Percentiles rank a stretch among this genome's conserved stretches.
phyloP scores from a whole-genome alignment of 2,113 vertebrate genomes.

The Percina caprodes region DNA sequence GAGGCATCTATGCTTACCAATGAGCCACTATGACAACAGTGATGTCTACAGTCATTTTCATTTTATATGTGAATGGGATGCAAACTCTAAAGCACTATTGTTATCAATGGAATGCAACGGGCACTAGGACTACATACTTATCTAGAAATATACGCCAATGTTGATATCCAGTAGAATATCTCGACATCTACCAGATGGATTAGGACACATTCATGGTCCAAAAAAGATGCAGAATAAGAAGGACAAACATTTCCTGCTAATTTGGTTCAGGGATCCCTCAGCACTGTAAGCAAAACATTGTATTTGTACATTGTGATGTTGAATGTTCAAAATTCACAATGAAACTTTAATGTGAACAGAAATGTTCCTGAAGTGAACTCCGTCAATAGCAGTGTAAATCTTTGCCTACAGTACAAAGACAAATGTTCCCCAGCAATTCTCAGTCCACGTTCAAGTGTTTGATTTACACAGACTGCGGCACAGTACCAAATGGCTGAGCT shows the following conservation, averaged over 20 bases:
- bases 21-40: neutral
- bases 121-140: no score
- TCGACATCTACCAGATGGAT: no score
- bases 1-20: neutral
- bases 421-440: constrained; percentile 17
- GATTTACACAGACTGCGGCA: constrained; percentile 20
- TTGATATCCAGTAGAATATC: neutral
- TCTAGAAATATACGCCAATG: neutral
- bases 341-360: constrained; percentile 11
- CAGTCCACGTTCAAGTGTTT: constrained; percentile 37
- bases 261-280: neutral
- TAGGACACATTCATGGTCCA: neutral
- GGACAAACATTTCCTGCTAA: neutral
- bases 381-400: neutral
- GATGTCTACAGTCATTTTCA: neutral
- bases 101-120: neutral
- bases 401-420: constrained; percentile 6
- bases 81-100: neutral
- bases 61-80: neutral
- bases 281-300: neutral
- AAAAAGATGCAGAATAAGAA: neutral
- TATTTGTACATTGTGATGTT: neutral
- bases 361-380: constrained; percentile 10
- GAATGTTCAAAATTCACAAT: neutral
- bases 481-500: constrained; percentile 19